Conservation (phyloP, 2,888 invertebrate genomes). For the Oeneis ivallda region DNA sequence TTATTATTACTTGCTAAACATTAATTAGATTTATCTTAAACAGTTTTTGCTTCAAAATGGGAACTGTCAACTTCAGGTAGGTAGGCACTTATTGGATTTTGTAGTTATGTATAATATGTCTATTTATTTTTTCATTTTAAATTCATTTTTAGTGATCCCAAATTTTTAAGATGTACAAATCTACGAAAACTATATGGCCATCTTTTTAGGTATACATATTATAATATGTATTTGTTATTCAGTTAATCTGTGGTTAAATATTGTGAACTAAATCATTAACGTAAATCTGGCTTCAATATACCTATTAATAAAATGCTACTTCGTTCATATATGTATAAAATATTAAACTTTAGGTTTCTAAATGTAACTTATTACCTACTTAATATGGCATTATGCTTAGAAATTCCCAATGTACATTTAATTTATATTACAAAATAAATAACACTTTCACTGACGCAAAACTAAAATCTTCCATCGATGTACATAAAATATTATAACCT, state of each 20-base stretch:
- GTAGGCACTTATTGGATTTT: too few relatives aligned
- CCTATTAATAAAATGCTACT: background rate
- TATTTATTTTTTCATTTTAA: background rate
- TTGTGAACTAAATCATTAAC: background rate
- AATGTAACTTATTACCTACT: background rate
- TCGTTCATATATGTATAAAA: background rate
- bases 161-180: background rate
- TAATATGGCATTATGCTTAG: background rate
- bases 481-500: slow-evolving; percentile 1
- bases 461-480: background rate
- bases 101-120: too few relatives aligned
- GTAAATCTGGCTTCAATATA: background rate
- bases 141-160: background rate
- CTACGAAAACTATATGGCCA: background rate
- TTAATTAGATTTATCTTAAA: background rate
- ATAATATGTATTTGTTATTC: too few relatives aligned
- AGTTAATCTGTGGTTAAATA: too few relatives aligned
- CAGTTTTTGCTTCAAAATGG: background rate
- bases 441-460: background rate
- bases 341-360: background rate
- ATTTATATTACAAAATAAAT: background rate
- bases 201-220: background rate
- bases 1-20: background rate
- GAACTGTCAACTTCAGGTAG: too few relatives aligned
- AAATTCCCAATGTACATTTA: background rate